A percentile compares a stretch with the other conserved stretches of the same genome.
Conservation (phyloP, 2,888 invertebrate species). For the Lamproptera curius region DNA sequence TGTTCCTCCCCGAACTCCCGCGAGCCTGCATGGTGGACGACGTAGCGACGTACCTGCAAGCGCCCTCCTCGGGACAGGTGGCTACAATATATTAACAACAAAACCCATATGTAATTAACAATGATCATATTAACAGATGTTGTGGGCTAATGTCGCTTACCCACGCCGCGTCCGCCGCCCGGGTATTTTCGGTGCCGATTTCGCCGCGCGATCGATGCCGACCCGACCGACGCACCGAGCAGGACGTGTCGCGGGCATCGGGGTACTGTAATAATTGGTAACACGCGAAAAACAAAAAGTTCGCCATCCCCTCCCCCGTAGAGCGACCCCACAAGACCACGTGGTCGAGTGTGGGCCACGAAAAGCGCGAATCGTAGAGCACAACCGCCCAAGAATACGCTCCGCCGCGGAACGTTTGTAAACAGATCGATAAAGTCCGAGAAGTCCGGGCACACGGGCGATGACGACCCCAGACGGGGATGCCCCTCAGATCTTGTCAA, state of each 20-base stretch:
- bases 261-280: slow-evolving; percentile 34
- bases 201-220: slow-evolving; percentile 60
- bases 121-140: slow-evolving; percentile 79
- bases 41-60: slow-evolving; percentile 96
- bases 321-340: slow-evolving; percentile 25
- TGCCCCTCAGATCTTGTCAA: slow-evolving; percentile 22
- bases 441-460: slow-evolving; percentile 12
- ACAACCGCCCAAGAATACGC: slow-evolving; percentile 31
- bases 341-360: slow-evolving; percentile 24
- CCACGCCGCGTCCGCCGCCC: slow-evolving; percentile 68
- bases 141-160: slow-evolving; percentile 76
- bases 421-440: slow-evolving; percentile 61
- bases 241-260: slow-evolving; percentile 34
- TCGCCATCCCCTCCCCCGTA: background rate
- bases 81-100: slow-evolving; percentile 76
- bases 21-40: slow-evolving; percentile 98
- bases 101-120: slow-evolving; percentile 78
- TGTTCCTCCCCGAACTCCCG: slow-evolving; percentile 96
- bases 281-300: slow-evolving; percentile 20
- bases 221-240: slow-evolving; percentile 44
- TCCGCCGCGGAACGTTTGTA: slow-evolving; percentile 55
- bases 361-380: slow-evolving; percentile 13
- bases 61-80: slow-evolving; percentile 97
- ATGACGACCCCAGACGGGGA: slow-evolving; percentile 14
- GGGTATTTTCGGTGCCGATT: slow-evolving; percentile 72